phyloP scores from a whole-genome alignment of 2,113 vertebrate genomes.

The Elgaria multicarinata region DNA sequence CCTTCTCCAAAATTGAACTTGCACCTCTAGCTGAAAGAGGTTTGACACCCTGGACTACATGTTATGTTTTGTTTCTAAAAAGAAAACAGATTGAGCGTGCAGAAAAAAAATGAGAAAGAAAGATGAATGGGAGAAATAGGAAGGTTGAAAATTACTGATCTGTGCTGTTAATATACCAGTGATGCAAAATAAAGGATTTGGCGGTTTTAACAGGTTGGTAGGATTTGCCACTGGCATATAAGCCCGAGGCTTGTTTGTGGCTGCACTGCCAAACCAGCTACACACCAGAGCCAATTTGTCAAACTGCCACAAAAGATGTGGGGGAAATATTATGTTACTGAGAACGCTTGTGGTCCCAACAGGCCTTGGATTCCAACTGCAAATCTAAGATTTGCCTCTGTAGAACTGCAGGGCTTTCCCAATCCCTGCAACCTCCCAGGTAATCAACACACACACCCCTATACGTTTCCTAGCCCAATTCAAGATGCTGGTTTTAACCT shows the following conservation, averaged over 20 bases:
- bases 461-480: no score
- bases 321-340: background rate
- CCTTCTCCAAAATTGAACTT: no score
- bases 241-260: background rate
- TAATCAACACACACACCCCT: background rate
- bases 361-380: background rate
- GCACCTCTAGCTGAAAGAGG: no score
- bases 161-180: background rate
- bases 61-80: background rate
- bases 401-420: background rate
- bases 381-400: background rate
- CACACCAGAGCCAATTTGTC: conserved; percentile 4
- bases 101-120: background rate
- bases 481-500: no score
- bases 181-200: background rate
- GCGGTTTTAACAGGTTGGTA: background rate
- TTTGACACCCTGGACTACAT: background rate
- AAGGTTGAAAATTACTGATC: background rate
- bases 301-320: conserved; percentile 16
- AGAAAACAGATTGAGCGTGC: background rate
- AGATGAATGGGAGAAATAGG: background rate
- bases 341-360: background rate
- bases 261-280: conserved; percentile 23
- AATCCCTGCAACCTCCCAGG: background rate
- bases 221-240: conserved; percentile 2